phyloP scores from a whole-genome alignment of 2,113 vertebrate species.

The Boleophthalmus pectinirostris region DNA sequence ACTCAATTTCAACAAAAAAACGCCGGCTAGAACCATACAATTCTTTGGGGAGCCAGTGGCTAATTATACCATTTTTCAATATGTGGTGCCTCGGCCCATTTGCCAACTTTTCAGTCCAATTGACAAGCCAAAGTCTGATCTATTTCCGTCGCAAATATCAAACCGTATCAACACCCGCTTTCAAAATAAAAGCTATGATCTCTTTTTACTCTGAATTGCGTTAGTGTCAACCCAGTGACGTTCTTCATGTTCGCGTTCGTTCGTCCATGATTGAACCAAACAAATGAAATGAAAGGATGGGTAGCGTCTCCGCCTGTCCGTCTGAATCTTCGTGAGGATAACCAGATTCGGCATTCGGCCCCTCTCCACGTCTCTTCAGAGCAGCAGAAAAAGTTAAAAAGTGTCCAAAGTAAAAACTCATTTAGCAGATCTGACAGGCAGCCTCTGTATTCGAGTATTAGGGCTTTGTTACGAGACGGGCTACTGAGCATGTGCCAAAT shows the following conservation, averaged over 20 bases:
- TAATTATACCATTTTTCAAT: background rate
- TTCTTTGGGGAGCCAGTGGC: no score
- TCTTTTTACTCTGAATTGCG: conserved; percentile 17
- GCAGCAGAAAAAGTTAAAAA: conserved; percentile 53
- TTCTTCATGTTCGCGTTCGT: conserved; percentile 40
- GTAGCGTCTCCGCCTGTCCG: conserved; percentile 54
- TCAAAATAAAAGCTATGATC: conserved; percentile 18
- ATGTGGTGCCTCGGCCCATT: background rate
- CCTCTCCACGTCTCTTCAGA: conserved; percentile 45
- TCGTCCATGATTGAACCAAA: conserved; percentile 52
- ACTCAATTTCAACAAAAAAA: no score
- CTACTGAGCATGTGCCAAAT: background rate
- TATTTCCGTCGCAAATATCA: background rate
- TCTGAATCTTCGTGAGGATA: conserved; percentile 52
- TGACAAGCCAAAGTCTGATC: background rate
- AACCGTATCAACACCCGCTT: conserved; percentile 15
- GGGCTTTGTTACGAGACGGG: conserved; percentile 3
- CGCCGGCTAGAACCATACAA: no score
- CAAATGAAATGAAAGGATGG: conserved; percentile 62
- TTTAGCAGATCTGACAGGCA: conserved; percentile 55
- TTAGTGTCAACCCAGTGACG: conserved; percentile 34
- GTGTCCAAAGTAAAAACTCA: conserved; percentile 39
- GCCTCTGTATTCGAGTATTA: conserved; percentile 10
- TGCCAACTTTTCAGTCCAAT: background rate
- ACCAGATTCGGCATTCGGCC: conserved; percentile 58